A percentile compares a stretch with the other conserved stretches of the same genome.
Conservation (phyloP, 2,113 vertebrate genomes). For the Arenaria interpres region DNA sequence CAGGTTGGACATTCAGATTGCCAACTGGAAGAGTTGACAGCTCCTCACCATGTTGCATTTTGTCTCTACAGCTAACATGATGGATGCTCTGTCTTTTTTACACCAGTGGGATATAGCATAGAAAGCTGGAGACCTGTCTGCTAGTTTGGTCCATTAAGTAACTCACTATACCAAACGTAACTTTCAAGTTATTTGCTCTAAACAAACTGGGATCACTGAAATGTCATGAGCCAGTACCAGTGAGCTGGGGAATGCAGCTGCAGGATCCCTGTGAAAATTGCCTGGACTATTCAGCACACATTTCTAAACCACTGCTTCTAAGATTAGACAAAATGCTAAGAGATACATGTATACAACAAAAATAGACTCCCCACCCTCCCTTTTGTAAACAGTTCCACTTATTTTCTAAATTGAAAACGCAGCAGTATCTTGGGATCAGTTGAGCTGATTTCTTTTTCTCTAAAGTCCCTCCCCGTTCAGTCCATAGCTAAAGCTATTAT, state of each 20-base stretch:
- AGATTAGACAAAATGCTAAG: background rate
- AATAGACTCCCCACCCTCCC: background rate
- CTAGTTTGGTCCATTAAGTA: background rate
- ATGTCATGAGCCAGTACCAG: rapidly evolving
- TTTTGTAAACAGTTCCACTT: background rate
- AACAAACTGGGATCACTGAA: background rate
- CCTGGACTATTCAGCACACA: background rate
- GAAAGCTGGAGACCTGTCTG: background rate
- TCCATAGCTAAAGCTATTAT: conserved; percentile 36
- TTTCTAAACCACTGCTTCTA: background rate
- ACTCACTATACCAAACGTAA: background rate
- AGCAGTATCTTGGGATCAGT: background rate
- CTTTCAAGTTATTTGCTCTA: background rate
- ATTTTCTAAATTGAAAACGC: background rate
- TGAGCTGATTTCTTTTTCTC: background rate
- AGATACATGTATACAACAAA: background rate
- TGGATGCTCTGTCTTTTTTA: background rate
- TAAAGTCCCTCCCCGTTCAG: background rate
- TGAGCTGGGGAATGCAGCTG: background rate
- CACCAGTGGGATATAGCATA: background rate
- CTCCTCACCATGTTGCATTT: background rate
- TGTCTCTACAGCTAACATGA: background rate
- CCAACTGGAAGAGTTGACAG: too few species aligned
- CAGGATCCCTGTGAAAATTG: background rate
- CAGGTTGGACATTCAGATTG: background rate